Conservation (phyloP, 2,888 invertebrate genomes). For the Xylota sylvarum region DNA sequence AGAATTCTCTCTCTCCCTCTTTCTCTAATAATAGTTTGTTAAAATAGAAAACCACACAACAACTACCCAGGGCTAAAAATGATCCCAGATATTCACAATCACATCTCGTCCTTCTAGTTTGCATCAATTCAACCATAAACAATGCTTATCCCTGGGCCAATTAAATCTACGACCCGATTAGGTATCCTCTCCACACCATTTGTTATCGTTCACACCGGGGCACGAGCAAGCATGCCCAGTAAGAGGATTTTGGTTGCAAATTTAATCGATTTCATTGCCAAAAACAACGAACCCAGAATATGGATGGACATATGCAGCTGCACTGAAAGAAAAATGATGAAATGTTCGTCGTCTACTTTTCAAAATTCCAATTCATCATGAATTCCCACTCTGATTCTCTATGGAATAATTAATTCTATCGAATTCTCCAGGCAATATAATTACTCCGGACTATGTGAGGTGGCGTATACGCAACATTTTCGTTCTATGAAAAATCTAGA, state of each 20-base stretch:
- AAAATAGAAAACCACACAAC: not conserved
- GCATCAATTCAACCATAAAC: constrained; percentile 37
- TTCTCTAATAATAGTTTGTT: too few relatives aligned
- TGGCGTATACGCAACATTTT: constrained; percentile 41
- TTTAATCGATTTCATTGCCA: constrained; percentile 49
- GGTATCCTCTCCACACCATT: constrained; percentile 30
- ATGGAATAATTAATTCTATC: constrained; percentile 54
- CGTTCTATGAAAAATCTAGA: not conserved
- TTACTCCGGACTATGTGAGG: constrained; percentile 14
- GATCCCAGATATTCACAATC: constrained; percentile 31
- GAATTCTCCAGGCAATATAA: constrained; percentile 33
- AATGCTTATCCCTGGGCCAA: constrained; percentile 51
- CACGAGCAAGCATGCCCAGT: not conserved
- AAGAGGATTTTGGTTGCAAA: constrained; percentile 47
- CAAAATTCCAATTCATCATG: constrained; percentile 39
- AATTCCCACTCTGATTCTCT: constrained; percentile 6
- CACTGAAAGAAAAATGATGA: constrained; percentile 12
- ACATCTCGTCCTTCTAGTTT: constrained; percentile 33
- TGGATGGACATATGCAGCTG: not conserved
- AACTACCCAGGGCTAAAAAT: constrained; percentile 11
- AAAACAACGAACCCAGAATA: not conserved
- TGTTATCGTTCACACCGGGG: constrained; percentile 38
- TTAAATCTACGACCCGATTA: constrained; percentile 58
- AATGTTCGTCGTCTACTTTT: not conserved
- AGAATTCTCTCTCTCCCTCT: too few relatives aligned